A percentile compares a stretch with the other conserved stretches of the same genome.
Evolutionary conservation across 2,113 vertebrate genomes (phyloP).

Genomic region (Helogale parvula): DNA sequence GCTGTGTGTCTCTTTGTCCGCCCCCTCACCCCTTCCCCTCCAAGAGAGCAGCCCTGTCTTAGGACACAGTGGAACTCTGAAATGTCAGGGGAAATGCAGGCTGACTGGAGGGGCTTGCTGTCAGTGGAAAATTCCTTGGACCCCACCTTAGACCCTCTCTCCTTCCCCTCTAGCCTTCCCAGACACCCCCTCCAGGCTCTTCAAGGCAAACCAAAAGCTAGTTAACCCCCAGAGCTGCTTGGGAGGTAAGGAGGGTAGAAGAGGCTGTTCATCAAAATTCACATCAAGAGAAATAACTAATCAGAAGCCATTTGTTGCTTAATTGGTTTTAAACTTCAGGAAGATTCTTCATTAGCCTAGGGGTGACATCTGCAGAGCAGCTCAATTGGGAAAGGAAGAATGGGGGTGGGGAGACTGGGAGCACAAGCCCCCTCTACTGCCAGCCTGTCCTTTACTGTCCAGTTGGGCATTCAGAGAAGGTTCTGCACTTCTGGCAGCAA

Average conservation of each 20-base stretch:
- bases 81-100: not conserved
- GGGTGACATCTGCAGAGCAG: constrained; percentile 47
- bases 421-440: not conserved
- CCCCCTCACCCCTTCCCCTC: fast-evolving
- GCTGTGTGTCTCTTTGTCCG: not conserved
- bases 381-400: not conserved
- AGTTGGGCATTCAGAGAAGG: not conserved
- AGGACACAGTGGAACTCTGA: not conserved
- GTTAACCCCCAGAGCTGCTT: not conserved
- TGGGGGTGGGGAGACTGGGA: not conserved
- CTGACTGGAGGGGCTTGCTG: not conserved
- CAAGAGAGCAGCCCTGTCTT: not conserved
- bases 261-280: constrained; percentile 64
- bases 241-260: not conserved
- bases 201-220: not conserved
- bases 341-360: constrained; percentile 64
- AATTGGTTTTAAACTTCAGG: constrained; percentile 73
- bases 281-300: constrained; percentile 70
- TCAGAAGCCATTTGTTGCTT: constrained; percentile 63
- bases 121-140: not conserved
- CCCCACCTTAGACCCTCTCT: not conserved
- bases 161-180: not conserved
- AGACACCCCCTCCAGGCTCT: not conserved
- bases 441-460: not conserved
- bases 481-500: not conserved